A percentile compares a stretch with the other conserved stretches of the same genome.
Conservation (phyloP, 2,888 invertebrate species). For the Pheosia tremula region DNA sequence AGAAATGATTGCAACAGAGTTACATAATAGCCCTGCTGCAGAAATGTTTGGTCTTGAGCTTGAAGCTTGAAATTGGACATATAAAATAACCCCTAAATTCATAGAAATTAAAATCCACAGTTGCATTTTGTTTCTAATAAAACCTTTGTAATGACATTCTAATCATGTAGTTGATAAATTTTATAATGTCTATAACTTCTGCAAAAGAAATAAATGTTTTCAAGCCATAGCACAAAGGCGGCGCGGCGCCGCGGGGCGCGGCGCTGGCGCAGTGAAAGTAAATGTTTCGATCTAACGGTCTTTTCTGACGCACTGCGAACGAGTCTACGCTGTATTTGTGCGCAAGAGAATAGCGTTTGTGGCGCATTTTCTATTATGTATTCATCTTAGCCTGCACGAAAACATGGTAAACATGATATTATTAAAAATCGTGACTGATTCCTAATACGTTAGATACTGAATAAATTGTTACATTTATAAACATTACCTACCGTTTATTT, state of each 20-base stretch:
- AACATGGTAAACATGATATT: slow-evolving; percentile 14
- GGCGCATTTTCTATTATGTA: slow-evolving; percentile 14
- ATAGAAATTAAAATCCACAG: too few relatives aligned
- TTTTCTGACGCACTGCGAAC: slow-evolving; percentile 25
- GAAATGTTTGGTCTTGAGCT: too few relatives aligned
- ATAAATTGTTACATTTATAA: slow-evolving; percentile 5
- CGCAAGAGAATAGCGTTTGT: slow-evolving; percentile 19
- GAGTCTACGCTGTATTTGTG: slow-evolving; percentile 17
- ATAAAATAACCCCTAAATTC: too few relatives aligned
- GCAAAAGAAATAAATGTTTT: slow-evolving; percentile 13
- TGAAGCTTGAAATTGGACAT: too few relatives aligned
- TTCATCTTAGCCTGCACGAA: slow-evolving; percentile 16
- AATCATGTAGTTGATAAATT: background rate
- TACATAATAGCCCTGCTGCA: too few relatives aligned
- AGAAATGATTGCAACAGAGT: too few relatives aligned
- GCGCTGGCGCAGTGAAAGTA: slow-evolving; percentile 39
- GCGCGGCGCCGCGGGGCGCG: too few relatives aligned
- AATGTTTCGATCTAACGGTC: slow-evolving; percentile 42
- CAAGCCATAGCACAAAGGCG: slow-evolving; percentile 17
- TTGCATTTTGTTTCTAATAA: too few relatives aligned
- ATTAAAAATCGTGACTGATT: slow-evolving; percentile 2
- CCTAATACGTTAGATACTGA: slow-evolving; percentile 10
- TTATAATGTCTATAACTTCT: too few relatives aligned
- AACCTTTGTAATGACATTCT: too few relatives aligned
- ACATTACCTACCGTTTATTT: slow-evolving; percentile 4